Base-by-base conservation (phyloP, 2,113 vertebrate species). In the Chloropsis hardwickii region DNA sequence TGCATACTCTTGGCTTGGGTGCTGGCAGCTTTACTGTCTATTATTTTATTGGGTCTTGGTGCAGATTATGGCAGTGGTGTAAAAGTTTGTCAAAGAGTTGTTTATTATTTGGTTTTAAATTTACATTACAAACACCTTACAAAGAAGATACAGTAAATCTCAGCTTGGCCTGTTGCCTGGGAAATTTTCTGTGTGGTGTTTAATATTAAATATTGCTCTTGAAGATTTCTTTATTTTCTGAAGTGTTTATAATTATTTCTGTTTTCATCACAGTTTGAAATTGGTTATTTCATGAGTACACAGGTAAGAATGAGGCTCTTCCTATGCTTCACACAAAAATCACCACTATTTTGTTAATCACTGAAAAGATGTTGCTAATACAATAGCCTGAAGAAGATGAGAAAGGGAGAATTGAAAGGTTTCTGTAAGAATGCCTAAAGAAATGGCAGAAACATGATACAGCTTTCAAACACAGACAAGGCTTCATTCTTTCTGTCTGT, bases 401-500 rank as follows among this genome's bases (percentile, higher is more conserved):
- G 65, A 79, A 90, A 84, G 47, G 24, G 74, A 72, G 67, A 88
- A 65, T 60, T 81, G 44, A 74, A 80, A 56, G 67, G 37, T 90
- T 96, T 93, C 90, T 93, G 60, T 93, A 84, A 90, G 85, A 96
- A 66, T 57, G 90, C 95, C 86, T 92, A 81, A 78, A 92, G 85
- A 95, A 96, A 93, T 81, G 83, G 74, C 64, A 96, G 94, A 88
- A 97, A 92, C 82, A 93, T 4, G 82, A 83, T 90, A 90, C 37
- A 92, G 92, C 94, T 96, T 94, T 96, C 93, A 94, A 95, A 95
- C 80, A 88, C 39, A 94, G 92, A 94, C 92, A 96, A 95, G 86
- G 93, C 95, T 96, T 96, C 95, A 93, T 95, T 97, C 94, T 97
- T 96, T 80, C 94, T 93, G 77, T 96, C 94, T 92, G 76, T 93